Conservation (phyloP, 2,113 vertebrate species). For the Bettongia penicillata region DNA sequence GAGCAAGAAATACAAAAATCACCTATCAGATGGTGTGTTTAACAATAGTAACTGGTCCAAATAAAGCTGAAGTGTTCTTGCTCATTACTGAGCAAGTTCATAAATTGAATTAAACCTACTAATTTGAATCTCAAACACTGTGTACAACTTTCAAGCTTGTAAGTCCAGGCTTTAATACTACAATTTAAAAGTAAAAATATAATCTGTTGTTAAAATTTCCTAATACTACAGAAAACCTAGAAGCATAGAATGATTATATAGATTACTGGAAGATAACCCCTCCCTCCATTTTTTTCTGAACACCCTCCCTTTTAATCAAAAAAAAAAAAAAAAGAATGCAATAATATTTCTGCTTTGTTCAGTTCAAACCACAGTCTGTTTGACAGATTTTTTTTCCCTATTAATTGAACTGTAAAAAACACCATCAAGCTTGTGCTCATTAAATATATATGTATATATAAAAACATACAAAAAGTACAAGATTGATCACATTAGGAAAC, state of each 20-base stretch:
- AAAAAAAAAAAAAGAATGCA: conserved; percentile 82
- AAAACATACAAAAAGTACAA: conserved; percentile 91
- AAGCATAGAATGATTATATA: conserved; percentile 75
- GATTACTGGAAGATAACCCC: conserved; percentile 71
- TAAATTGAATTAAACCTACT: conserved; percentile 72
- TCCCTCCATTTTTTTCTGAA: conserved; percentile 69
- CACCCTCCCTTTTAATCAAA: conserved; percentile 78
- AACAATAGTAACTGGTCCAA: conserved; percentile 76
- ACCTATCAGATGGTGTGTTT: conserved; percentile 71
- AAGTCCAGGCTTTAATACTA: conserved; percentile 74
- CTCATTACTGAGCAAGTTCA: conserved; percentile 69
- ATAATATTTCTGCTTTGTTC: conserved; percentile 77
- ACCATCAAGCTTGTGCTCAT: conserved; percentile 89
- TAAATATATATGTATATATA: conserved; percentile 90
- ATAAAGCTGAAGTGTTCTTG: conserved; percentile 69
- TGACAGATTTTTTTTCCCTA: conserved; percentile 83
- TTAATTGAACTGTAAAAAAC: conserved; percentile 87
- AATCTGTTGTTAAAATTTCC: conserved; percentile 73
- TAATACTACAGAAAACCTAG: conserved; percentile 78
- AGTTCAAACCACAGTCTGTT: conserved; percentile 82
- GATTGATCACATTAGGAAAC: conserved; percentile 91
- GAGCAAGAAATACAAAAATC: conserved; percentile 75
- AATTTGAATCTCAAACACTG: conserved; percentile 68
- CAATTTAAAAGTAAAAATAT: conserved; percentile 76
- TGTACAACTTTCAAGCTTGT: conserved; percentile 61